Evolutionary conservation across 1,140 invertebrate genomes (phyloP), one percentile per base, ranked within the genome.

Genomic region (Penaeus chinensis): DNA sequence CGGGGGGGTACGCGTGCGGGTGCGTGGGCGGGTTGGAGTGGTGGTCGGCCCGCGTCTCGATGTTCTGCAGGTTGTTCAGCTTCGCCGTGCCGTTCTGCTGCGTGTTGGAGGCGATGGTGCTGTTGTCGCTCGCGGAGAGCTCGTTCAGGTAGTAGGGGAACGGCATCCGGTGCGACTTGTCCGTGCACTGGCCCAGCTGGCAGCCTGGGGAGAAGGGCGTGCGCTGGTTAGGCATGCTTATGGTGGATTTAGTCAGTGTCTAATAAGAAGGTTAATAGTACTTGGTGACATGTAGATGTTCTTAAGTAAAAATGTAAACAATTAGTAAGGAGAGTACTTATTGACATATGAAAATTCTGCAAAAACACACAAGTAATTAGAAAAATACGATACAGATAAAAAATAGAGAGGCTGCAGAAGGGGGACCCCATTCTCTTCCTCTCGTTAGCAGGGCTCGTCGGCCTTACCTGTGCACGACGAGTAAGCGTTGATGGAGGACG

Each of bases 81-180:
- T 87, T 88, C 24, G 83, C 84, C 10, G 81, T 74, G 60, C 81
- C 79, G 65, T 89, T 82, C 65, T 87, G 79, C 24, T 87, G 89
- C 32, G 76, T 47, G 54, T 89, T 85, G 20, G 88, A 85, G n/a
- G 84, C 85, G 24, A 83, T 85, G 74, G 89, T 89, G 81, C 85
- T 90, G 81, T 90, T 88, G 78, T 89, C 85, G 63, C 88, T 90
- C 13, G 85, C 90, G 10, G 90, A 89, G 20, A 89, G 65, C 61
- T 90, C 90, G 47, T 90, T 90, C 66, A 85, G 87, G 90, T 89
- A 90, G 65, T 90, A 89, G n/a, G 90, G 90, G 63, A 89, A 90
- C 1, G 90, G 90, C 88, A 90, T 89, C 13, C 87, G 79, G 63
- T 90, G 90, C 32, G 69, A 82, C 81, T 90, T 90, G 77, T 90